Base-by-base conservation (phyloP, 2,888 invertebrate genomes). In the Pherbina coryleti region DNA sequence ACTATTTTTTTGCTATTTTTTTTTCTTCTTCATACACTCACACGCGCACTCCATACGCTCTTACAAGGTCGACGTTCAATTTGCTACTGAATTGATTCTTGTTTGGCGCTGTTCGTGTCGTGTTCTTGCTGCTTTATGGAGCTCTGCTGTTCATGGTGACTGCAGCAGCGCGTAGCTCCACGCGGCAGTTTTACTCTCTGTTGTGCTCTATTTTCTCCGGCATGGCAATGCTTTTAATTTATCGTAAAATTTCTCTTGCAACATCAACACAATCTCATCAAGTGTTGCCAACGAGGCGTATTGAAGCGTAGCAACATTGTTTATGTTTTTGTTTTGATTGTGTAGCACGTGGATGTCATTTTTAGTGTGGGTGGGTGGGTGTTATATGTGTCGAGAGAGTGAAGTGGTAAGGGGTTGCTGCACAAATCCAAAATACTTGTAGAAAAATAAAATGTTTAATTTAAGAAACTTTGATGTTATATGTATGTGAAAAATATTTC, bases 81-180 rank as follows among this genome's bases (percentile, higher is more conserved):
- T 82, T 81, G 79, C 82, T 82, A 83, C 83, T 83, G 79, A 82
- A 81, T 78, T 76, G 25, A 8, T 25, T 44, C 49, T 76, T 55
- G 71, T 71, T 37, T 76, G 73, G 62, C 73, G 44, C n/a, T 49
- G 31, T 28, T 34, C 72, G 74, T 72, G 80, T 75, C 79, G 37
- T 34, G n/a, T 60, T 62, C 25, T 70, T 67, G 67, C 76, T 79
- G 75, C 80, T 49, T 31, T 28, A 28, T 28, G 67, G 70, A 62
- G 69, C 74, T 70, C 77, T 70, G 69, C 37, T 53, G 19, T n/a
- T n/a, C n/a, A 11, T 49, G 11, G 53, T 17, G 19, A 60, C 51
- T 55, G 55, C 67, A n/a, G 28, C 64, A 51, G 64, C n/a, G 49
- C 69, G 22, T 28, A 57, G 57, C 11, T 53, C 17, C 22, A 49